Conservation (phyloP, 2,797 vertebrate genomes). For the Morelia viridis region DNA sequence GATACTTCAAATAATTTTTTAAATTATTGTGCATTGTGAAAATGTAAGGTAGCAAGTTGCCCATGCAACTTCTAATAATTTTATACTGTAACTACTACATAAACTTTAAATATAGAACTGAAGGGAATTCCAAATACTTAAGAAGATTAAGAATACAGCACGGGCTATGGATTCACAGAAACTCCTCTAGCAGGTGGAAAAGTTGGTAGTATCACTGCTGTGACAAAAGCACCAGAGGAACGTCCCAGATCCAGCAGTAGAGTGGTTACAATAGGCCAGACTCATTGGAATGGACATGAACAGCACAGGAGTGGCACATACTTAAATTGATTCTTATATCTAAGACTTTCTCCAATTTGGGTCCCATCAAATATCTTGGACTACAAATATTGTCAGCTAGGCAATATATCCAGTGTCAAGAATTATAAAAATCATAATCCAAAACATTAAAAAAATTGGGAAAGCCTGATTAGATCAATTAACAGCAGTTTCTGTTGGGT, state of each 20-base stretch:
- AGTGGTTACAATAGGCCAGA: background rate
- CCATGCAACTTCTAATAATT: background rate
- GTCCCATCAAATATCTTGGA: background rate
- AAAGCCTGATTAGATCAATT: background rate
- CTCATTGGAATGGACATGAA: background rate
- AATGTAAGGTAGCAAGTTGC: background rate
- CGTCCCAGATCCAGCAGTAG: background rate
- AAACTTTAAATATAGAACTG: background rate
- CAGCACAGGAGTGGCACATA: background rate
- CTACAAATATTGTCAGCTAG: background rate
- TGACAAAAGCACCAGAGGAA: background rate
- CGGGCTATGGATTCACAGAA: background rate
- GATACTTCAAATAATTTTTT: background rate
- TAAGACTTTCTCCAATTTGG: background rate
- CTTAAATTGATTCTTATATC: background rate
- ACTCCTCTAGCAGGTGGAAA: background rate
- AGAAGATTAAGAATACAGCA: background rate
- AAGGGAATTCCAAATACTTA: background rate
- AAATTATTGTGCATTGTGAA: background rate
- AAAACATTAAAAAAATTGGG: background rate
- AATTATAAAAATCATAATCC: background rate
- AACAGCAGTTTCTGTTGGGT: background rate
- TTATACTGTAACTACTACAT: background rate
- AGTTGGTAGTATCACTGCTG: background rate
- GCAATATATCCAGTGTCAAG: background rate